Percentiles rank a stretch among this genome's conserved stretches.
phyloP scores from a whole-genome alignment of 2,888 invertebrate species.

The Drosophila mercatorum region DNA sequence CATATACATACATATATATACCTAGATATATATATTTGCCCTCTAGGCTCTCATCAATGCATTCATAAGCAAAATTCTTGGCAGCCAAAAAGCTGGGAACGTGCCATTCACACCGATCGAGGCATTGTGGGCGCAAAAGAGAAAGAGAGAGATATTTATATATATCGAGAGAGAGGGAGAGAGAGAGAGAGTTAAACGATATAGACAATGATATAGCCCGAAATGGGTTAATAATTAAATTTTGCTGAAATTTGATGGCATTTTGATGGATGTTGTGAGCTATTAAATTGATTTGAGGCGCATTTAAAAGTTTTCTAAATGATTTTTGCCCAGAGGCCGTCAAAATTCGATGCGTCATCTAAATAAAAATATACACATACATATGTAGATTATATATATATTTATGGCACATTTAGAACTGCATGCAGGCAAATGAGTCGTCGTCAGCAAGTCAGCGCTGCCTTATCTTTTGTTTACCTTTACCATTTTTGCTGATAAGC shows the following conservation, averaged over 20 bases:
- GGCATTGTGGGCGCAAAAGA: conserved; percentile 8
- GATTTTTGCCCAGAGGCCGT: conserved; percentile 8
- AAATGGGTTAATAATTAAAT: conserved; percentile 30
- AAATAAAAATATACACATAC: not conserved
- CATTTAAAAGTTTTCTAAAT: conserved; percentile 26
- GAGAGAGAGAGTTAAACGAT: conserved; percentile 5
- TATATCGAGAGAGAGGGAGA: not conserved
- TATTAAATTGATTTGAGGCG: conserved; percentile 28
- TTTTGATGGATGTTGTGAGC: conserved; percentile 32
- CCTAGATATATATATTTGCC: not conserved
- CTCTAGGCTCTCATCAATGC: conserved; percentile 14
- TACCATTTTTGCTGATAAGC: conserved; percentile 35
- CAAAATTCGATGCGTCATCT: conserved; percentile 34
- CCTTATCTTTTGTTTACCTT: conserved; percentile 46
- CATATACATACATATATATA: not conserved
- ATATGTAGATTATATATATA: not conserved
- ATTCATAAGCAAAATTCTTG: conserved; percentile 28
- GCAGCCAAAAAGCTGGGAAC: conserved; percentile 27
- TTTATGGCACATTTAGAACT: not conserved
- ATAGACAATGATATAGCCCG: conserved; percentile 9
- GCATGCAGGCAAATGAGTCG: conserved; percentile 41
- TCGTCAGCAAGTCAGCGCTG: conserved; percentile 24
- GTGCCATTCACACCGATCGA: conserved; percentile 38
- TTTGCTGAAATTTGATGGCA: conserved; percentile 33
- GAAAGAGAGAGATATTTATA: not conserved